phyloP scores from a whole-genome alignment of 1,140 invertebrate genomes.

The Drosophila fuyamai region DNA sequence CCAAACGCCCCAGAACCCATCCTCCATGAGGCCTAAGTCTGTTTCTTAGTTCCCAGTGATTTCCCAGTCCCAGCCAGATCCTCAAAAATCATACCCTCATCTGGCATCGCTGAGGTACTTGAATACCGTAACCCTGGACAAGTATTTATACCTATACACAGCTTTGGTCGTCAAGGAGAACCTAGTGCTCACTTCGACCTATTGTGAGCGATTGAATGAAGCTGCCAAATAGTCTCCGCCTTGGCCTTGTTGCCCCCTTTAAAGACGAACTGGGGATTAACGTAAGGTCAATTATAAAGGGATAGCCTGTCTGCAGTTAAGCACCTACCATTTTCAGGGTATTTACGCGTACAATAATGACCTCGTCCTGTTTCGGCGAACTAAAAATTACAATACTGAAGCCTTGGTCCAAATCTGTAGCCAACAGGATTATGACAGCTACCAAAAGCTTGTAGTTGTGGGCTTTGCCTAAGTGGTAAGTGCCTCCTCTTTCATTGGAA shows the following conservation, averaged over 20 bases:
- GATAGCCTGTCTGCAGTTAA: too few relatives aligned
- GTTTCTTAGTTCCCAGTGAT: not conserved
- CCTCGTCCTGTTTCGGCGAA: not conserved
- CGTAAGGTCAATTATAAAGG: too few relatives aligned
- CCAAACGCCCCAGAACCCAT: not conserved
- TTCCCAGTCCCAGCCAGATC: not conserved
- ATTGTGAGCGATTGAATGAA: too few relatives aligned
- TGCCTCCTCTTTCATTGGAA: too few relatives aligned
- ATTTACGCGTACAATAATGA: too few relatives aligned
- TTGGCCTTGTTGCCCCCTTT: not conserved
- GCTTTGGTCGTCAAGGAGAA: too few relatives aligned
- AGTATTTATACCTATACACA: not conserved
- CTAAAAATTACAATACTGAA: too few relatives aligned
- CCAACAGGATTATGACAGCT: not conserved
- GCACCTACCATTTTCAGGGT: too few relatives aligned
- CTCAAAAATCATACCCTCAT: not conserved
- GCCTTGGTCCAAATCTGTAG: too few relatives aligned
- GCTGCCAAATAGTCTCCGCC: not conserved
- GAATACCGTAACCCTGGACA: not conserved
- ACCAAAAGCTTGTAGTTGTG: not conserved
- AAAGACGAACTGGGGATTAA: not conserved
- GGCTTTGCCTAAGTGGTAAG: conserved; percentile 1
- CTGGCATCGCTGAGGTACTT: not conserved
- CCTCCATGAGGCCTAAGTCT: not conserved
- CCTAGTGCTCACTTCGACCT: conserved; percentile 12